Evolutionary conservation across 35 echinoderm and acorn worm genomes (phyloP), one percentile per base, ranked within the genome.

Genomic region (Nesometra sesokonis): DNA sequence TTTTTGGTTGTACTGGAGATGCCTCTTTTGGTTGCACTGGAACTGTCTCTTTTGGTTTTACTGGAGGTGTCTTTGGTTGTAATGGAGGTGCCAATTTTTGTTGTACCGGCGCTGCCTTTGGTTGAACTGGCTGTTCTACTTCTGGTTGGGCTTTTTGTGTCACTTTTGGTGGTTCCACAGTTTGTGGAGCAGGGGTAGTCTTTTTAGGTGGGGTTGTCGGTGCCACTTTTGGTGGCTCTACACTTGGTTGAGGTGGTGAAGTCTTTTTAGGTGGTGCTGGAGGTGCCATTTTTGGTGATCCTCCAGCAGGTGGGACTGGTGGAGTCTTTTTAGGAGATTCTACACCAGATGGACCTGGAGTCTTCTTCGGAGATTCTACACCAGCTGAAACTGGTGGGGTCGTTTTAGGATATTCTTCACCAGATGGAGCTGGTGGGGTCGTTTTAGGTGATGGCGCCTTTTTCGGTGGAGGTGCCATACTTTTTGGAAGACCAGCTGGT

Each of bases 211-310:
- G 32, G 4, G 39, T 15, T 43, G 15, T 33, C n/a, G 80, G n/a
- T n/a, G n/a, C n/a, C n/a, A n/a, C n/a, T n/a, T n/a, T n/a, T n/a
- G n/a, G n/a, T n/a, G 77, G 34, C 47, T 37, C 32, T 67, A 46
- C 57, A 11, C 46, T 76, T 4, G 30, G 57, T 33, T 47, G 34
- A 40, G 82, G 57, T 90, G 88, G 88, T 90, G 86, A 82, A 85
- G 92, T 46, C 89, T 84, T 82, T 78, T 35, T 87, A 84, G 84
- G 87, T 90, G 83, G 82, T 84, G 34, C 82, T 92, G 87, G 85
- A 88, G 88, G 84, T 37, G 33, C 33, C 78, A 80, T 46, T 83
- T 77, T 38, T 76, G 83, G 78, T 78, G 82, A 29, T 79, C 86
- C 78, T 52, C 33, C 32, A 0, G 31, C 31, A 39, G 81, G 13